These are phyloP conservation scores for Mohoua ochrocephala DNA, from an alignment of 2,113 vertebrate genomes.

Conservation along the genomic window DNA sequence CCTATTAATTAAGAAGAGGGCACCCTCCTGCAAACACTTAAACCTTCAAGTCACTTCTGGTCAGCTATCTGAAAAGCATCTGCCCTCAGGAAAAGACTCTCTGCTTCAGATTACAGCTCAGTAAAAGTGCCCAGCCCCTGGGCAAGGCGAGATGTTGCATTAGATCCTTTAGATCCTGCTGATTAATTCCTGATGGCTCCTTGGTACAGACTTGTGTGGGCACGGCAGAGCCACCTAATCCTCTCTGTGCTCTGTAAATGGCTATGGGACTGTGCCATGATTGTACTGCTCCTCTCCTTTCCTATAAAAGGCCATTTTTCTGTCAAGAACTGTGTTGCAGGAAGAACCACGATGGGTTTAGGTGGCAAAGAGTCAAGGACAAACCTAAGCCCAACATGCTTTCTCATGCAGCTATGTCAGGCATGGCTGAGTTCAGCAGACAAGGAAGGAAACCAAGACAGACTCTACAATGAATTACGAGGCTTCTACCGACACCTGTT, in stretches of 20 bases:
- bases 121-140: too few species aligned
- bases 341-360: neutral
- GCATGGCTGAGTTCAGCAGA: neutral
- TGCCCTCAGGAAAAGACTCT: neutral
- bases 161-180: neutral
- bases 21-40: neutral
- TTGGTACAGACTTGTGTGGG: neutral
- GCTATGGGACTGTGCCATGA: neutral
- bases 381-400: fast-evolving
- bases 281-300: neutral
- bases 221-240: neutral
- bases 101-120: neutral
- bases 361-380: neutral
- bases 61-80: neutral
- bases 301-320: neutral
- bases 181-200: neutral
- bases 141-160: neutral
- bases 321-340: neutral
- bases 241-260: neutral
- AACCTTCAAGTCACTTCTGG: neutral
- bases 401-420: neutral
- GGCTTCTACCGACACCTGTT: neutral
- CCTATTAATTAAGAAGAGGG: neutral
- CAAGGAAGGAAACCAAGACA: neutral
- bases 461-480: neutral